Base-by-base conservation (phyloP, 1,140 invertebrate genomes). In the Orussus abietinus region DNA sequence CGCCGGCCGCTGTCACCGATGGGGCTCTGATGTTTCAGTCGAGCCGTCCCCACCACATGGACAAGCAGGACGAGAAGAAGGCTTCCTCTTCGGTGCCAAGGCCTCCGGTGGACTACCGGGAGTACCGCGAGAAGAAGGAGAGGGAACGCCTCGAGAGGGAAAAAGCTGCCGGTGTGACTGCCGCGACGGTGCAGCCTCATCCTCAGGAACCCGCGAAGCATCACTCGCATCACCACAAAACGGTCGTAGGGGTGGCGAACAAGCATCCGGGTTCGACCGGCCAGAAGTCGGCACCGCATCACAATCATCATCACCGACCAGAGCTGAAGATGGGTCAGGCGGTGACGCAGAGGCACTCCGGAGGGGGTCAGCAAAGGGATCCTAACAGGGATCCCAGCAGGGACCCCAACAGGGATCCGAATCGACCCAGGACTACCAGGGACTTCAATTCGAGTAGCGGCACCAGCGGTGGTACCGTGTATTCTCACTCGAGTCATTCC, bases 81-180 rank as follows among this genome's bases (percentile, higher is more conserved):
- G 53, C 59, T 4, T 21, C 44, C 4, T 31, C 46, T 7, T 25
- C 48, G 15, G 38, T 49, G 25, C 25, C 55, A 1, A 38, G 62
- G 15, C 45, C 55, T n/a, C 50, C 62, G 7, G 51, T 64, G 7
- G 67, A 70, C 12, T 68, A 76, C 33, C 62, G 74, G 2, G 77
- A 80, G 13, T 79, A 80, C 41, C 68, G 74, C 2, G 78, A 80
- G 31, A 77, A 77, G 45, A 77, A 77, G 26, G 76, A 75, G 35
- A 55, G 60, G 26, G 74, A 73, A 45, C 64, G 72, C 13, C 47
- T 72, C 3, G 67, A 72, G 29, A 52, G 66, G 10, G 43, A 50
- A 10, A 53, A 59, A 49, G 13, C 49, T 10, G 36, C 35, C 6
- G 4, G 3, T 12, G 2, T 40, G 1, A 19, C 38, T 7, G 37